Conservation (phyloP, 2,113 vertebrate species). For the Willisornis vidua region DNA sequence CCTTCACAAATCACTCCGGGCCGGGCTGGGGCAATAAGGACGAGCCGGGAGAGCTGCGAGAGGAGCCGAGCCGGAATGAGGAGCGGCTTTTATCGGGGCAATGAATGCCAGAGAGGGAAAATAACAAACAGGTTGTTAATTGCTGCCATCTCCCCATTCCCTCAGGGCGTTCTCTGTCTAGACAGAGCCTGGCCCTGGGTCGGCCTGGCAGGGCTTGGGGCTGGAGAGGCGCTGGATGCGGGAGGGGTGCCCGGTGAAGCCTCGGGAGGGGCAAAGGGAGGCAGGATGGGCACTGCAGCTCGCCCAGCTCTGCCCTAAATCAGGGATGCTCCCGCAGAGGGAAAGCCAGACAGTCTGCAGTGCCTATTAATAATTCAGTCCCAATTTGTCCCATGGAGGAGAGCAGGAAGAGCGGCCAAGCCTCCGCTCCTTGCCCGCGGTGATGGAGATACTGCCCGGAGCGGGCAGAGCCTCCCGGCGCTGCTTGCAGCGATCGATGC, state of each 20-base stretch:
- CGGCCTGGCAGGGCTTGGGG: not conserved
- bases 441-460: not conserved
- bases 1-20: slow-evolving; percentile 56
- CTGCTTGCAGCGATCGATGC: not conserved
- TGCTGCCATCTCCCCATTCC: not conserved
- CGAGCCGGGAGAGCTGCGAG: not conserved
- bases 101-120: slow-evolving; percentile 16
- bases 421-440: not conserved
- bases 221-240: not conserved
- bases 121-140: slow-evolving; percentile 45
- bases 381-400: slow-evolving; percentile 58
- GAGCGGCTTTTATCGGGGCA: slow-evolving; percentile 7
- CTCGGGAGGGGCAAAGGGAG: not conserved
- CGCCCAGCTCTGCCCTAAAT: slow-evolving; percentile 21
- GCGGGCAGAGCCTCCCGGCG: not conserved
- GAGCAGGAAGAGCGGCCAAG: not conserved
- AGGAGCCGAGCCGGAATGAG: slow-evolving; percentile 1
- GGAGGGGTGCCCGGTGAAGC: not conserved
- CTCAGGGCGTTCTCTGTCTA: slow-evolving; percentile 1
- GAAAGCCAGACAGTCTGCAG: slow-evolving; percentile 67
- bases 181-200: not conserved
- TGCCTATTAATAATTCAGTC: slow-evolving; percentile 73
- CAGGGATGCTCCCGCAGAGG: slow-evolving; percentile 9
- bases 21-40: not conserved
- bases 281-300: not conserved